These are phyloP conservation scores for Sisyra nigra DNA, from an alignment of 2,888 invertebrate genomes.

Conservation along the genomic window DNA sequence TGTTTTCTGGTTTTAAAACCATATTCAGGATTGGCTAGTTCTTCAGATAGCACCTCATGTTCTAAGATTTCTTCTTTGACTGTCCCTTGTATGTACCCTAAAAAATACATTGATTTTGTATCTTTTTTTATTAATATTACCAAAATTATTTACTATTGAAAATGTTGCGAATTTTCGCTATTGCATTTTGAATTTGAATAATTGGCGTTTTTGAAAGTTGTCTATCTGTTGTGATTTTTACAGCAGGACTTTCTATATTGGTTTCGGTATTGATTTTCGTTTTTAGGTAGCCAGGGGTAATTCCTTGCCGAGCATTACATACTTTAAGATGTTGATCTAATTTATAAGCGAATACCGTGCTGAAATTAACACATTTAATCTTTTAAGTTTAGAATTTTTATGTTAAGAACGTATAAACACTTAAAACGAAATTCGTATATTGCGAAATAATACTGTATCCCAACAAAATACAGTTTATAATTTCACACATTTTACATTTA, in stretches of 20 bases:
- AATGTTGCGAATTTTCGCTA: constrained; percentile 27
- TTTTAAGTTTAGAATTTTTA: background rate
- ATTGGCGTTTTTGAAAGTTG: constrained; percentile 26
- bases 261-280: constrained; percentile 28
- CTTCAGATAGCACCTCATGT: constrained; percentile 31
- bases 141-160: constrained; percentile 19
- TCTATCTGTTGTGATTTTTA: constrained; percentile 13
- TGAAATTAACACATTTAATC: constrained; percentile 22
- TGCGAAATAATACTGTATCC: no score
- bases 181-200: constrained; percentile 24
- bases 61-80: constrained; percentile 26
- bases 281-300: constrained; percentile 34
- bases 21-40: constrained; percentile 35
- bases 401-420: background rate
- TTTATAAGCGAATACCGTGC: constrained; percentile 50
- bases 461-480: no score
- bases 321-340: constrained; percentile 51
- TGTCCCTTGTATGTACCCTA: constrained; percentile 19
- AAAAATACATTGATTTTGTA: background rate
- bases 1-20: constrained; percentile 53
- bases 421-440: no score
- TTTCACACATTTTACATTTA: no score
- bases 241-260: constrained; percentile 10
- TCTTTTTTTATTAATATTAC: background rate
- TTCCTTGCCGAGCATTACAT: constrained; percentile 48